Evolutionary conservation across 2,797 vertebrate genomes (phyloP).

Genomic region (Eulemur albifrons): DNA sequence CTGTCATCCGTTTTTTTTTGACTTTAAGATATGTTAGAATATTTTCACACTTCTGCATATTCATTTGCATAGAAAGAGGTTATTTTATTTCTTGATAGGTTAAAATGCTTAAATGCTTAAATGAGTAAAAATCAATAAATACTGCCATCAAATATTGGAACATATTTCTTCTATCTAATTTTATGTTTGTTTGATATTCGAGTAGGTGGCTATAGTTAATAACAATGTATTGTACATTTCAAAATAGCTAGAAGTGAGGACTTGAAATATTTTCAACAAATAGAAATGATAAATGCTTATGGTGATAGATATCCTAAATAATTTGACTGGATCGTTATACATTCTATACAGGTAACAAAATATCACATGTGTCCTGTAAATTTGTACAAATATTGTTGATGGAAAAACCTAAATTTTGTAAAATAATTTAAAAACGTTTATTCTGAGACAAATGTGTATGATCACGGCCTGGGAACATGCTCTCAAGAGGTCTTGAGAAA

Average conservation of each 20-base stretch:
- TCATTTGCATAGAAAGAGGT: constrained; percentile 20
- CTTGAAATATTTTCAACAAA: neutral
- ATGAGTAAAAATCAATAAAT: neutral
- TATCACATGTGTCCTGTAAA: neutral
- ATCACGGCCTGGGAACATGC: neutral
- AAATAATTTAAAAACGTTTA: neutral
- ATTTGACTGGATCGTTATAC: neutral
- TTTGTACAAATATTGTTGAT: neutral
- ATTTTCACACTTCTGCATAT: neutral
- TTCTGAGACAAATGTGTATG: neutral
- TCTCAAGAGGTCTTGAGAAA: neutral
- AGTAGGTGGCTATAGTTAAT: neutral
- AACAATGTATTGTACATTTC: neutral
- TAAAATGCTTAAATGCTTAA: neutral
- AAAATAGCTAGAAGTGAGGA: neutral
- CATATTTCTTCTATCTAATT: neutral
- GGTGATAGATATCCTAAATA: neutral
- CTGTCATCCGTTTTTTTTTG: neutral
- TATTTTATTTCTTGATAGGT: constrained; percentile 20
- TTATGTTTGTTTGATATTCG: neutral
- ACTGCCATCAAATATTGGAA: neutral
- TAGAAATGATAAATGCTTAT: neutral
- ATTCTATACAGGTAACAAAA: neutral
- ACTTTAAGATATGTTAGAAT: neutral
- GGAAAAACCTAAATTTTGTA: neutral